Conservation (phyloP, 2,113 vertebrate species). For the Ceyx margarethae region DNA sequence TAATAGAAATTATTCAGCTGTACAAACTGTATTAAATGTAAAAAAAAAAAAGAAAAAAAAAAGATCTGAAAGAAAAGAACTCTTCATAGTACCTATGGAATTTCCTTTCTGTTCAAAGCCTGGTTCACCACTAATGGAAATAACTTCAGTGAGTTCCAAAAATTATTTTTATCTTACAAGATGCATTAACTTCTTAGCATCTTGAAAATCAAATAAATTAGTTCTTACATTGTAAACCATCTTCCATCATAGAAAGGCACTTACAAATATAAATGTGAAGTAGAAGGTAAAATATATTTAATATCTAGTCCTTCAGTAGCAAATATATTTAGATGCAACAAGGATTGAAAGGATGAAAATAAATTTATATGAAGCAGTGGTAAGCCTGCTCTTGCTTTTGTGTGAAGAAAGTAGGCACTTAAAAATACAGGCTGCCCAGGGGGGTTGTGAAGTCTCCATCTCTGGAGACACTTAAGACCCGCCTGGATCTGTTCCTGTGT, state of each 20-base stretch:
- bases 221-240: constrained; percentile 8
- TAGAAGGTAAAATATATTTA: background rate
- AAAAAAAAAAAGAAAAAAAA: background rate
- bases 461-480: too few relatives aligned
- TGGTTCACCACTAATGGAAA: background rate
- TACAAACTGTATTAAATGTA: background rate
- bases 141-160: background rate
- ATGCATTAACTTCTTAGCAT: constrained; percentile 25
- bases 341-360: background rate
- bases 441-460: too few relatives aligned
- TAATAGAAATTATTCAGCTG: background rate
- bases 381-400: background rate
- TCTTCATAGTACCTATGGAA: background rate
- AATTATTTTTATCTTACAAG: background rate
- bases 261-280: background rate
- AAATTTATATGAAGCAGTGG: background rate
- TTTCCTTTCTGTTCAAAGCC: background rate
- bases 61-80: too few relatives aligned
- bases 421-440: background rate
- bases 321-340: background rate
- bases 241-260: constrained; percentile 34
- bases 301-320: background rate
- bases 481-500: too few relatives aligned
- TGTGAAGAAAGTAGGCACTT: background rate
- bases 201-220: constrained; percentile 43